Evolutionary conservation across 2,888 invertebrate genomes (phyloP).

Genomic region (Epiblema foenella): DNA sequence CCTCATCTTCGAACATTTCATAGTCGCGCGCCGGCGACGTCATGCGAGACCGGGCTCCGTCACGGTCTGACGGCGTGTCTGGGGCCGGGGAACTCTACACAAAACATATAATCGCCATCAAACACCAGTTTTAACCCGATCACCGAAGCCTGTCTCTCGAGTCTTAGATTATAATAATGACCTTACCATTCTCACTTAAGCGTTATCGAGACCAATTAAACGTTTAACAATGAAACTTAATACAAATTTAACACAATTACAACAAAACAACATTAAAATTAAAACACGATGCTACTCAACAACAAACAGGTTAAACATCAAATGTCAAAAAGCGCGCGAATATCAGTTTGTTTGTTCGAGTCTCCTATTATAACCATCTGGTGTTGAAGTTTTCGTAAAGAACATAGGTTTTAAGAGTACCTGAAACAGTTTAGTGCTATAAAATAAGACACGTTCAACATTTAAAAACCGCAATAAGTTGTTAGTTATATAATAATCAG

Average conservation of each 20-base stretch:
- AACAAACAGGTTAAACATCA: constrained; percentile 40
- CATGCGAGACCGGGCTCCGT: constrained; percentile 85
- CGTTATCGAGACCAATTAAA: background rate
- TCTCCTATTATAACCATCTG: background rate
- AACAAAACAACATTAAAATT: constrained; percentile 14
- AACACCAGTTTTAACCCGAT: background rate
- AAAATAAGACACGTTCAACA: constrained; percentile 6
- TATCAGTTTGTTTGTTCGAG: constrained; percentile 20
- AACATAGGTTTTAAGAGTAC: background rate
- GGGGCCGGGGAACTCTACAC: constrained; percentile 79
- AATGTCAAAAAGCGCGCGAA: constrained; percentile 44
- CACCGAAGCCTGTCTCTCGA: constrained; percentile 1
- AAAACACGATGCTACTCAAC: constrained; percentile 36
- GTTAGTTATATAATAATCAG: background rate
- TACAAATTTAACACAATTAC: constrained; percentile 24
- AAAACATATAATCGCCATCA: constrained; percentile 50
- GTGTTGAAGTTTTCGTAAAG: background rate
- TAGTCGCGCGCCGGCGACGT: constrained; percentile 92
- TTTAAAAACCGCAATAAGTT: background rate
- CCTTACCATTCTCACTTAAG: constrained; percentile 31
- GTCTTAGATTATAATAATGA: no score
- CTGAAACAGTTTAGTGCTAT: background rate
- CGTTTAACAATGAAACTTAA: constrained; percentile 10
- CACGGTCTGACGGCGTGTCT: constrained; percentile 77
- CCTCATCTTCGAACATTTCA: constrained; percentile 96